phyloP scores from a whole-genome alignment of 2,113 vertebrate species.

The Kobus ellipsiprymnus region DNA sequence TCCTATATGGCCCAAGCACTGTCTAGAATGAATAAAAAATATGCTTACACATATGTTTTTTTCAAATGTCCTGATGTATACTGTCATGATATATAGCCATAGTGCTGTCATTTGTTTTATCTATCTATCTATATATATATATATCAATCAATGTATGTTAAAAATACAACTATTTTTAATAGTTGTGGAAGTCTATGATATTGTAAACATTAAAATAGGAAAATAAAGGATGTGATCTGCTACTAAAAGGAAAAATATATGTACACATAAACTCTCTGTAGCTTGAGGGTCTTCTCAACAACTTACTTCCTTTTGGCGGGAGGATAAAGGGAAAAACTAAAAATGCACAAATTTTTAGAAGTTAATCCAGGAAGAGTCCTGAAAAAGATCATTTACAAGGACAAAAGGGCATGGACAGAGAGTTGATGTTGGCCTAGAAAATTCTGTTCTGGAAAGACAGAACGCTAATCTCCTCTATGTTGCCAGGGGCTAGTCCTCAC shows the following conservation, averaged over 20 bases:
- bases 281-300: slow-evolving; percentile 36
- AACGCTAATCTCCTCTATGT: background rate
- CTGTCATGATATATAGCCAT: background rate
- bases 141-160: background rate
- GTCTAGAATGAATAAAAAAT: slow-evolving; percentile 37
- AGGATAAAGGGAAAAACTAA: background rate
- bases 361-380: background rate
- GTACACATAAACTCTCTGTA: background rate
- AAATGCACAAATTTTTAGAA: slow-evolving; percentile 28
- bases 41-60: background rate
- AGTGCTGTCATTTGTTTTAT: background rate
- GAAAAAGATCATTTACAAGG: slow-evolving; percentile 19
- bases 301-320: background rate
- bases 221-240: background rate
- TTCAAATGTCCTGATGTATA: background rate
- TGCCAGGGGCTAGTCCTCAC: background rate
- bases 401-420: background rate
- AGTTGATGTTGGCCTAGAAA: background rate
- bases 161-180: slow-evolving; percentile 7
- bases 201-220: slow-evolving; percentile 31
- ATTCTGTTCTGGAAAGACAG: slow-evolving; percentile 24
- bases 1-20: background rate
- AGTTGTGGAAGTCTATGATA: background rate
- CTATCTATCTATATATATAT: background rate
- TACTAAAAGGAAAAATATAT: background rate